These are phyloP conservation scores for Galendromus occidentalis DNA, from an alignment of 1,140 invertebrate species.

Conservation along the genomic window DNA sequence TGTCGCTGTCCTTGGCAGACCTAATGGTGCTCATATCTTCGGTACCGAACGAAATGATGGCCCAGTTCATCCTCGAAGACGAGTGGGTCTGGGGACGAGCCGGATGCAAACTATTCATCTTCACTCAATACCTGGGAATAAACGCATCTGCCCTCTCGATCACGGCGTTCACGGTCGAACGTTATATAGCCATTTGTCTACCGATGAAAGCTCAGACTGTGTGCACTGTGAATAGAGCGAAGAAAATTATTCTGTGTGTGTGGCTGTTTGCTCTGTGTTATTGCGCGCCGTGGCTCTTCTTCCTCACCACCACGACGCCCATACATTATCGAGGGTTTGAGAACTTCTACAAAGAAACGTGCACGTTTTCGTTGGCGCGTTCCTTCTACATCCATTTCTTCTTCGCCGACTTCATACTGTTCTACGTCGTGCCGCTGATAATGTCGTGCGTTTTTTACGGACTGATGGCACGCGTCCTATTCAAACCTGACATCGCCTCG, in stretches of 20 bases:
- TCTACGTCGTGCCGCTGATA: constrained; percentile 38
- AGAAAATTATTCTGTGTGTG: constrained; percentile 37
- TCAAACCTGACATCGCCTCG: constrained; percentile 23
- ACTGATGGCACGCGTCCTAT: constrained; percentile 36
- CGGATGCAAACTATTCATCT: constrained; percentile 39
- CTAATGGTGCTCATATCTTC: constrained; percentile 36
- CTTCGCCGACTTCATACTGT: constrained; percentile 38
- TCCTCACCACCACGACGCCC: constrained; percentile 28
- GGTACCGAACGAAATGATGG: constrained; percentile 37
- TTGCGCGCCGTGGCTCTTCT: constrained; percentile 33
- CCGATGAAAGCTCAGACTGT: constrained; percentile 69
- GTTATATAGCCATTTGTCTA: constrained; percentile 84
- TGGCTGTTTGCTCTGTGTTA: constrained; percentile 37
- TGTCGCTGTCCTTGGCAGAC: constrained; percentile 40
- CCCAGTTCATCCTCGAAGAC: constrained; percentile 36
- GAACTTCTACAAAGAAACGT: constrained; percentile 27
- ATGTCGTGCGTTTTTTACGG: constrained; percentile 36
- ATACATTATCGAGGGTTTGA: constrained; percentile 23
- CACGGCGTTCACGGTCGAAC: constrained; percentile 76
- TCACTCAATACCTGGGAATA: constrained; percentile 45
- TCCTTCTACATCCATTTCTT: constrained; percentile 35
- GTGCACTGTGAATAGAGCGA: constrained; percentile 41
- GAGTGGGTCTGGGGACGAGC: constrained; percentile 39
- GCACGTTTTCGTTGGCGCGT: constrained; percentile 32
- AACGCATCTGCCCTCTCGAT: constrained; percentile 83